Evolutionary conservation across 2,797 vertebrate genomes (phyloP).

Genomic region (Molossus molossus): DNA sequence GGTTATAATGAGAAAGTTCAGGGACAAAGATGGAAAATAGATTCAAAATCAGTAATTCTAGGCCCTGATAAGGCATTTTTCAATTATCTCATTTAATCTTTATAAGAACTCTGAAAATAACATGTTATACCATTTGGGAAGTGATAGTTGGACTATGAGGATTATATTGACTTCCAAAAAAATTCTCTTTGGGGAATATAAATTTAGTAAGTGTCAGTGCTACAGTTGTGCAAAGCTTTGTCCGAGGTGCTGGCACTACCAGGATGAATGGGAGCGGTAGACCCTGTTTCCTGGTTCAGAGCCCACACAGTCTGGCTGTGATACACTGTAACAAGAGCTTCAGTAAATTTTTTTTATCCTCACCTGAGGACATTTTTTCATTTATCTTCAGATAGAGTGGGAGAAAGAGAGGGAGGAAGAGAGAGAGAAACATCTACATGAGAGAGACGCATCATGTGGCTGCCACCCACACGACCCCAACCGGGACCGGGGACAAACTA

Average conservation of each 20-base stretch:
- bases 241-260: background rate
- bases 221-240: background rate
- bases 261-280: background rate
- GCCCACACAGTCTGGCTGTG: background rate
- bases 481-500: too few species aligned
- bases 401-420: too few species aligned
- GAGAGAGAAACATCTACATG: too few species aligned
- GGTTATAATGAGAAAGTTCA: background rate
- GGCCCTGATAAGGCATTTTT: background rate
- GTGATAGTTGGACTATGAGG: background rate
- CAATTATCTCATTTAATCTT: background rate
- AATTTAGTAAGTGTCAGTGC: background rate
- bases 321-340: fast-evolving
- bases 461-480: too few species aligned
- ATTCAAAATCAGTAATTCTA: background rate
- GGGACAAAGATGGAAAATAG: background rate
- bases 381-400: too few species aligned
- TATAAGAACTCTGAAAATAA: background rate
- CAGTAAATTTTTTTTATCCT: background rate
- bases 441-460: too few species aligned
- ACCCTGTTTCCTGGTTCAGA: background rate
- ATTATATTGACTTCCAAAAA: background rate
- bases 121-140: background rate
- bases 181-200: background rate
- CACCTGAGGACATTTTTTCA: too few species aligned